These are phyloP conservation scores for Thera obeliscata DNA, from an alignment of 2,888 invertebrate genomes.

Conservation along the genomic window DNA sequence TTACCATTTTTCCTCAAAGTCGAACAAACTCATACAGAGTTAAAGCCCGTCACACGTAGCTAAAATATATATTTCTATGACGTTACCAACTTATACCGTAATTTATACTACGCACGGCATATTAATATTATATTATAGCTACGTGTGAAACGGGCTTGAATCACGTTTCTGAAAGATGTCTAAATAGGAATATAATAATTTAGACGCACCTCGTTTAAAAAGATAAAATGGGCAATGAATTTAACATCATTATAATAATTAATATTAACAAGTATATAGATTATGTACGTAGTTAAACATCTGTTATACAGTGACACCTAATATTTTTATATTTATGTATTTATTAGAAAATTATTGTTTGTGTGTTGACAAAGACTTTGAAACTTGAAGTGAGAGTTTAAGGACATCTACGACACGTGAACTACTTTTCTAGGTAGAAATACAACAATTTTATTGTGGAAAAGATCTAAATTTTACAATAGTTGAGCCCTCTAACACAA, in stretches of 20 bases:
- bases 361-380: conserved; percentile 48
- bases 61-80: too few relatives aligned
- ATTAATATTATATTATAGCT: too few relatives aligned
- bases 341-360: conserved; percentile 64
- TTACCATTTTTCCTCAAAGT: too few relatives aligned
- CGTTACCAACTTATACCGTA: too few relatives aligned
- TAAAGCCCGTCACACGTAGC: too few relatives aligned
- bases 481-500: background rate
- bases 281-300: conserved; percentile 80
- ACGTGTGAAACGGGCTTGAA: too few relatives aligned
- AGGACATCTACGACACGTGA: background rate
- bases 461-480: conserved; percentile 2
- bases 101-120: too few relatives aligned
- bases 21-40: too few relatives aligned
- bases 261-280: conserved; percentile 83
- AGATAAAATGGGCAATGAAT: conserved; percentile 59
- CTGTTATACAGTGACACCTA: conserved; percentile 84
- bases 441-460: conserved; percentile 24
- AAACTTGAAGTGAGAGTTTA: background rate
- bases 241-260: conserved; percentile 79
- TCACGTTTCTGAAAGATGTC: background rate
- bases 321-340: conserved; percentile 67
- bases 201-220: conserved; percentile 27
- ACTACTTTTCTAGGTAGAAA: conserved; percentile 8
- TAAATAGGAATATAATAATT: background rate